Percentiles rank a stretch among this genome's conserved stretches.
Evolutionary conservation across 2,888 invertebrate genomes (phyloP).

Genomic region (Poecilobothrus nobilitatus): DNA sequence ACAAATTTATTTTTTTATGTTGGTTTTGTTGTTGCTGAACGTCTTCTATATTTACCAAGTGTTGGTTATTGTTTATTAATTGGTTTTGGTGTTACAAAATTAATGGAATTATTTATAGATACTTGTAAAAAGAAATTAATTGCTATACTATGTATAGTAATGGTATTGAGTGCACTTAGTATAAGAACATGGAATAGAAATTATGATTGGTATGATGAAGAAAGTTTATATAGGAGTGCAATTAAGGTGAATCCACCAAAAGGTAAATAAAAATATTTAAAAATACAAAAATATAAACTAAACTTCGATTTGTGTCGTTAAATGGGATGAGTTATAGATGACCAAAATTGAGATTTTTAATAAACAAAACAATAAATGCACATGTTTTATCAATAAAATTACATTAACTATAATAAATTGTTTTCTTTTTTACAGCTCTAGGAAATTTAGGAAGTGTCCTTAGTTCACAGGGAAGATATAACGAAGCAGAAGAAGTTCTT

Average conservation of each 20-base stretch:
- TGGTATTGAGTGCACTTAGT: slow-evolving; percentile 60
- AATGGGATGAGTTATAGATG: too few relatives aligned
- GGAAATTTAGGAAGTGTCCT: slow-evolving; percentile 95
- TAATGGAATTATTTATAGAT: slow-evolving; percentile 38
- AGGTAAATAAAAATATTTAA: slow-evolving; percentile 52
- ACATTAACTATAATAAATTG: too few relatives aligned
- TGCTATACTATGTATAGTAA: slow-evolving; percentile 41
- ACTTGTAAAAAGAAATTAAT: slow-evolving; percentile 31
- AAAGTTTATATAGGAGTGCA: slow-evolving; percentile 84
- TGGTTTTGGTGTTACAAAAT: slow-evolving; percentile 59
- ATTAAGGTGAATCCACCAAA: slow-evolving; percentile 93
- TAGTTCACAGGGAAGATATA: slow-evolving; percentile 75
- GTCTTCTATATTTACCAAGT: slow-evolving; percentile 91
- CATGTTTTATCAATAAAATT: background rate
- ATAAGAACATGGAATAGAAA: slow-evolving; percentile 74
- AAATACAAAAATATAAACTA: background rate
- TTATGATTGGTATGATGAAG: slow-evolving; percentile 87
- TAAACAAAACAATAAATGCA: background rate
- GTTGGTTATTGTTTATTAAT: slow-evolving; percentile 88
- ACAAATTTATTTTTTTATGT: slow-evolving; percentile 96
- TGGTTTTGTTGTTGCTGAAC: slow-evolving; percentile 95
- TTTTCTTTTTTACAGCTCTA: slow-evolving; percentile 60
- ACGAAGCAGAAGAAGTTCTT: slow-evolving; percentile 87
- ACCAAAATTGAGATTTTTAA: too few relatives aligned
- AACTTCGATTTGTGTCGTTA: too few relatives aligned